These are phyloP conservation scores for Ptilonorhynchus violaceus DNA, from an alignment of 2,113 vertebrate species.

Conservation along the genomic window DNA sequence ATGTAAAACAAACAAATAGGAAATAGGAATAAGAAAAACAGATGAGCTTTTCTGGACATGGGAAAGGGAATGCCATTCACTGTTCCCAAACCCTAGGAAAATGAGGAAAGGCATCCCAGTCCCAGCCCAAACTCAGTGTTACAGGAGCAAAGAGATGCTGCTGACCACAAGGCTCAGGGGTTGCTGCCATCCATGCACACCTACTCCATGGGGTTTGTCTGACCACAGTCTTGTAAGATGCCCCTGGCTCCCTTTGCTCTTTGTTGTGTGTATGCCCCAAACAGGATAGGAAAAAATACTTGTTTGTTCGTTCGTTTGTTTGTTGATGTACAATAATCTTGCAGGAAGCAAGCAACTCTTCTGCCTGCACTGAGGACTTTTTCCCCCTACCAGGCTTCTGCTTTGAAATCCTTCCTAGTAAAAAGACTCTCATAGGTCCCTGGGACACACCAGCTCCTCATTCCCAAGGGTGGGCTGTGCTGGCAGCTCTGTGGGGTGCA, in stretches of 20 bases:
- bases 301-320: not conserved
- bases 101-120: not conserved
- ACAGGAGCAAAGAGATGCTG: not conserved
- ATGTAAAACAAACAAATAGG: not conserved
- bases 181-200: not conserved
- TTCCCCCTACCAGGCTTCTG: not conserved
- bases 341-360: not conserved
- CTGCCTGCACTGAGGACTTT: not conserved
- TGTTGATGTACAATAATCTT: not conserved
- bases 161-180: not conserved
- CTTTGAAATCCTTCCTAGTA: not conserved
- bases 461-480: no score
- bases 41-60: not conserved
- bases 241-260: not conserved
- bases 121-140: not conserved
- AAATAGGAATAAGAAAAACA: not conserved
- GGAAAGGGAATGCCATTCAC: not conserved
- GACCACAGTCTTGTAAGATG: not conserved
- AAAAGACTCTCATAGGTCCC: rapidly evolving
- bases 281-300: not conserved
- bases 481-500: not conserved
- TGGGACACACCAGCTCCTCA: not conserved
- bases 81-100: rapidly evolving
- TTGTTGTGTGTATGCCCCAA: not conserved
- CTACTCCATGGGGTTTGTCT: not conserved